A percentile compares a stretch with the other conserved stretches of the same genome.
Evolutionary conservation across 2,797 vertebrate genomes (phyloP).

Genomic region (Setipinna tenuifilis): DNA sequence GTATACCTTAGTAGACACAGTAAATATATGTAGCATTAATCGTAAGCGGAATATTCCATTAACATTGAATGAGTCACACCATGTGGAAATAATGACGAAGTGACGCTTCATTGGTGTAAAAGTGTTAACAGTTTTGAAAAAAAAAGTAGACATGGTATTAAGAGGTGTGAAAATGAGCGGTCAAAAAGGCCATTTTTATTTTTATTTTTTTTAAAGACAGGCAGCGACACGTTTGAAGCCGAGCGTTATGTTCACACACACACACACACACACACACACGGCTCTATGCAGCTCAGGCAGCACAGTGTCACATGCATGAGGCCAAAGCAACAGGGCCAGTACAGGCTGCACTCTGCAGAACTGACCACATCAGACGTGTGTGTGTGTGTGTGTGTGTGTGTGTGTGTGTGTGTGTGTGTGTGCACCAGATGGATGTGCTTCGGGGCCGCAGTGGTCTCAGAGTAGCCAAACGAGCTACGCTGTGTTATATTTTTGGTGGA

Average conservation of each 20-base stretch:
- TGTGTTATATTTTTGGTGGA: no score
- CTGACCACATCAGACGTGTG: neutral
- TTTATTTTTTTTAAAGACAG: neutral
- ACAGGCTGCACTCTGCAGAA: neutral
- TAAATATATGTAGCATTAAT: neutral
- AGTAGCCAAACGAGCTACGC: neutral
- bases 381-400: neutral
- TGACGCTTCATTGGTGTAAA: no score
- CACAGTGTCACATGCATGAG: no score
- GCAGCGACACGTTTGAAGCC: neutral
- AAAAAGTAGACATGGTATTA: no score
- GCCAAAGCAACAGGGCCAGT: neutral
- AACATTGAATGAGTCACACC: neutral
- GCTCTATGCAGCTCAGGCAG: no score
- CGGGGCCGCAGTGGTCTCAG: no score
- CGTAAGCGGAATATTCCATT: neutral
- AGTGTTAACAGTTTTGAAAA: no score
- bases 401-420: neutral
- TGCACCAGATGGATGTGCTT: neutral
- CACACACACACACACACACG: no score
- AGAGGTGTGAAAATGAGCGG: no score
- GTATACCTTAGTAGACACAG: neutral
- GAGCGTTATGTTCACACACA: neutral
- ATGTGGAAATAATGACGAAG: neutral
- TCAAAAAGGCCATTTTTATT: neutral